Evolutionary conservation across 2,797 vertebrate species (phyloP), one percentile per base, ranked within the genome.

Genomic region (Poecilia gillii): DNA sequence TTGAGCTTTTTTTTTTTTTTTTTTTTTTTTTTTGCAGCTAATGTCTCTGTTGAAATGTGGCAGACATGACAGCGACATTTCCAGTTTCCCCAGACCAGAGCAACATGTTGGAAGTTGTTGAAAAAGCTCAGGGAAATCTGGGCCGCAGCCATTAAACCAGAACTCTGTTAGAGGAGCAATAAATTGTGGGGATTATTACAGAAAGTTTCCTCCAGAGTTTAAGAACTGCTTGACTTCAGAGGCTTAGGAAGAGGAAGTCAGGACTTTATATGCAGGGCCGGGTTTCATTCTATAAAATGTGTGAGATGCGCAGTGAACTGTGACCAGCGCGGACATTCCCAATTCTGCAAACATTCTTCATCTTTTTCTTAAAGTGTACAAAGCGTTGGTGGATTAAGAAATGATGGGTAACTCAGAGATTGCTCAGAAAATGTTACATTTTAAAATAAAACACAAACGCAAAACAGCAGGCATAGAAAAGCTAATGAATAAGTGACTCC

Each of bases 111-210:
- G 76, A 55, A 87, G 77, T 87, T 92, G 85, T 89, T 88, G 83
- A 79, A 88, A n/a, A 86, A 81, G 87, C 80, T 70, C 82, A 76
- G 76, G 85, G 89, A 86, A 84, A 76, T 86, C 82, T 92, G 92
- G 84, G 81, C 81, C 41, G 86, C 76, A 18, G 84, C 89, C 87
- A 93, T 91, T 57, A 80, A 92, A 89, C 80, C 82, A 92, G 82
- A 90, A 91, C 71, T 85, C 85, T 88, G 87, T 85, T 88, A 86
- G 64, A 71, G 85, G 76, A 87, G 87, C 75, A 77, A 88, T 91
- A 87, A 89, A 91, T 77, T 64, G 74, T 79, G 55, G 0, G 18
- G 76, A 89, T 88, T 84, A 87, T 91, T 83, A 86, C 85, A 84
- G 75, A 78, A 85, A 86, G 83, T 87, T 85, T 85, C 84, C 86